These are phyloP conservation scores for Austrolebias charrua DNA, from an alignment of 2,797 vertebrate genomes.

Conservation along the genomic window DNA sequence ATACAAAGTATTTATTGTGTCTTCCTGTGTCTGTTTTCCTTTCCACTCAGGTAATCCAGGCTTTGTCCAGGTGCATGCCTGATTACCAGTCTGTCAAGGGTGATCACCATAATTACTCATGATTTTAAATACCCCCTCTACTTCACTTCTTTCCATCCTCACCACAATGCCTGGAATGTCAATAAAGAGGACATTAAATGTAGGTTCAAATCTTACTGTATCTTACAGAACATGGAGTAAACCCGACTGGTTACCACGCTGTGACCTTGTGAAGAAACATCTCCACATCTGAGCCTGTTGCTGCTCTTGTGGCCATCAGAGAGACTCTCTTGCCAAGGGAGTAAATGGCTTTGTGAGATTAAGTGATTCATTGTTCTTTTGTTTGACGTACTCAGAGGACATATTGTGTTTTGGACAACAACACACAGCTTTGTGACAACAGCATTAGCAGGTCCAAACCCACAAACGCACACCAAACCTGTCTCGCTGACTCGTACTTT, in stretches of 20 bases:
- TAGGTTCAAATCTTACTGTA: background rate
- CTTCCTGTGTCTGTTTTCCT: constrained; percentile 20
- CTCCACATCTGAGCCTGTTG: constrained; percentile 21
- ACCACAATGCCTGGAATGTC: constrained; percentile 2
- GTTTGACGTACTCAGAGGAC: constrained; percentile 38
- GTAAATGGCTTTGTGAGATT: constrained; percentile 44
- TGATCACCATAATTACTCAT: constrained; percentile 70
- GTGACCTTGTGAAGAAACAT: background rate
- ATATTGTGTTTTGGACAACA: constrained; percentile 30
- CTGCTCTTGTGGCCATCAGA: constrained; percentile 20
- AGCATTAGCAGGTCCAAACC: constrained; percentile 9
- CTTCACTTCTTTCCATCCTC: constrained; percentile 31
- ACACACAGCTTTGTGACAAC: constrained; percentile 24
- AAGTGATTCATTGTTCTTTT: constrained; percentile 50
- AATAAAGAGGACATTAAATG: background rate
- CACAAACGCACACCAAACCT: background rate
- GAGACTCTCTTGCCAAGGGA: constrained; percentile 22
- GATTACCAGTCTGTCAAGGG: constrained; percentile 66
- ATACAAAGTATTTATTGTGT: constrained; percentile 23
- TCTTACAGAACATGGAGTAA: background rate
- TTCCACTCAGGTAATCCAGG: constrained; percentile 67
- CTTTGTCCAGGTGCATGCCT: constrained; percentile 52
- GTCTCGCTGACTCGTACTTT: background rate
- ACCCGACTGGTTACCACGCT: rapidly evolving
- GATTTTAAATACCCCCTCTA: constrained; percentile 57